Evolutionary conservation across 2,888 invertebrate species (phyloP).

Genomic region (Miltochrista miniata): DNA sequence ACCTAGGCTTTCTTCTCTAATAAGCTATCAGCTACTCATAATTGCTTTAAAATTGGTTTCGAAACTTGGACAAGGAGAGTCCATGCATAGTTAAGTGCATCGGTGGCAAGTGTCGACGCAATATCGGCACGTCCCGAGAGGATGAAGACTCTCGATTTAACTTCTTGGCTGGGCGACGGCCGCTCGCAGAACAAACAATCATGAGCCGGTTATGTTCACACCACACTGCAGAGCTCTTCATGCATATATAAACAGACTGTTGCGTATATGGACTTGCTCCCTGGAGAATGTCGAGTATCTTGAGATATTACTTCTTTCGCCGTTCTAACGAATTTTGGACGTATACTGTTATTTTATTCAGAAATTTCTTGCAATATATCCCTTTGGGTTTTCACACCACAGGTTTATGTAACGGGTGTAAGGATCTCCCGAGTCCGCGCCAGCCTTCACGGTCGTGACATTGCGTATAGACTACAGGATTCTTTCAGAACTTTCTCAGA

Average conservation of each 20-base stretch:
- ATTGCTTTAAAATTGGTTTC: constrained; percentile 62
- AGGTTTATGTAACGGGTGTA: no score
- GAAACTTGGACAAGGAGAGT: constrained; percentile 66
- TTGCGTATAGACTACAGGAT: no score
- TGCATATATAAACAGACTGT: constrained; percentile 64
- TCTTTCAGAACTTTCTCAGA: no score
- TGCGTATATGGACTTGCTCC: constrained; percentile 52
- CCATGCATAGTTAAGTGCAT: constrained; percentile 80
- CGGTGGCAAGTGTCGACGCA: constrained; percentile 74
- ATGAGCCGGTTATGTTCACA: constrained; percentile 40
- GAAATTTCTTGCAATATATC: constrained; percentile 21
- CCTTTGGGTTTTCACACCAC: no score
- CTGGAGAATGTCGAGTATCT: constrained; percentile 48
- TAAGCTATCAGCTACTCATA: constrained; percentile 15
- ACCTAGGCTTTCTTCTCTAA: no score
- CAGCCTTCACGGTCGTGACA: no score
- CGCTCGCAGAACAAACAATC: constrained; percentile 40
- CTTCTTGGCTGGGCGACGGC: constrained; percentile 53
- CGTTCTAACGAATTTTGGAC: constrained; percentile 54
- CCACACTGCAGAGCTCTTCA: constrained; percentile 48
- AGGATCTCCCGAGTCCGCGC: no score
- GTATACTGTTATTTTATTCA: constrained; percentile 18
- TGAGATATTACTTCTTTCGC: constrained; percentile 62
- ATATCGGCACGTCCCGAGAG: constrained; percentile 64
- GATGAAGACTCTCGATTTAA: constrained; percentile 56